Base-by-base conservation (phyloP, 2,797 vertebrate genomes). In the Sternotherus odoratus region DNA sequence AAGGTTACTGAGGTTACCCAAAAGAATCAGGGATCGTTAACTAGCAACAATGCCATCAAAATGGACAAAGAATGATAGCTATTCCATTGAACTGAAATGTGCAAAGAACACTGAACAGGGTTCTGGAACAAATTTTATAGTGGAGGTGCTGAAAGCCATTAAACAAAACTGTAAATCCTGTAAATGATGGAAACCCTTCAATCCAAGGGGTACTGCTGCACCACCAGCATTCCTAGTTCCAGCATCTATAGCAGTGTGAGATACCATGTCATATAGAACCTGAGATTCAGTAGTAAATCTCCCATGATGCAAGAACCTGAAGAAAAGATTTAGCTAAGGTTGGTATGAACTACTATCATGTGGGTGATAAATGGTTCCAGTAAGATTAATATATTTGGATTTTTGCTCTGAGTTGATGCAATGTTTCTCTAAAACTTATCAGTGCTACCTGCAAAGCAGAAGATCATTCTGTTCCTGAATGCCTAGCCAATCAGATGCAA, bases 401-500 rank as follows among this genome's bases (percentile, higher is more conserved):
- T 11, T 54, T 89, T 19, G 69, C 63, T 80, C 39, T 19, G 5
- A 21, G 12, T 80, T 50, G 17, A 4, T 4, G 12, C 50, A 79
- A 9, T 75, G 79, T 87, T 88, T 78, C 49, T 83, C 83, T 89
- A n/a, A 80, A 24, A 24, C 5, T 74, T 24, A 72, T 74, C 63
- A 81, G 28, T 77, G 77, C 50, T 93, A 87, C 88, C 72, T 95
- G 79, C 51, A 49, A 74, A 81, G 57, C 33, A 48, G 79, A 81
- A 93, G 90, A 75, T 33, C 28, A 91, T 91, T 96, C 81, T 83
- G 79, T 78, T 95, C 90, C 79, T 89, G 39, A 49, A 88, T 93
- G 79, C 69, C 46, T 48, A 92, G 74, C 46, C 85, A 94, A 88
- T 86, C 30, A 51, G 66, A 72, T 12, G 24, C 90, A 2, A 81